Percentiles rank a stretch among this genome's conserved stretches.
These are phyloP conservation scores for Clarias fuscus DNA, from an alignment of 2,797 vertebrate genomes.

Conservation along the genomic window DNA sequence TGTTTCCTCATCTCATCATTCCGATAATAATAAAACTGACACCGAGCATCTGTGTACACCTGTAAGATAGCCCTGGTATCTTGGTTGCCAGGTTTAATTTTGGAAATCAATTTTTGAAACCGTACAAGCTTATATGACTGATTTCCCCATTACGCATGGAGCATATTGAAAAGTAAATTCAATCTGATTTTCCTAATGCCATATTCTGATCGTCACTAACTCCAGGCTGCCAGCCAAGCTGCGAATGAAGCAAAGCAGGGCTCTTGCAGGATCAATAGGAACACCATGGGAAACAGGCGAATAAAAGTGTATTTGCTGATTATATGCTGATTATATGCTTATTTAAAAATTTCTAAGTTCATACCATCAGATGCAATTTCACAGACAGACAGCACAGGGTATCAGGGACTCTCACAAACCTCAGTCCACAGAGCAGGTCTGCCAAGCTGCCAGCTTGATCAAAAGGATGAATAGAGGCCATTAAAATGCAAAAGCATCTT, in stretches of 20 bases:
- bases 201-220: conserved; percentile 1
- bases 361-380: conserved; percentile 31
- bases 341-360: conserved; percentile 26
- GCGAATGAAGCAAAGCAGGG: neutral
- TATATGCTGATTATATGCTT: conserved; percentile 17
- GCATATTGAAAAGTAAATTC: neutral
- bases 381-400: conserved; percentile 1
- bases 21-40: neutral
- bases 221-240: conserved; percentile 22
- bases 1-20: neutral
- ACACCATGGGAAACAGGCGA: conserved; percentile 10
- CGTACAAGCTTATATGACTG: neutral
- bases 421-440: neutral
- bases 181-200: neutral
- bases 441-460: conserved; percentile 8
- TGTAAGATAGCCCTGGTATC: neutral
- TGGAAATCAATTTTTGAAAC: neutral
- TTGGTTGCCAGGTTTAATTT: neutral
- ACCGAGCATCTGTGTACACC: too few relatives aligned
- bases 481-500: conserved; percentile 41
- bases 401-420: conserved; percentile 15
- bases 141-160: neutral
- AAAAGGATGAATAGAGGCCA: conserved; percentile 25
- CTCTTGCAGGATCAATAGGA: conserved; percentile 20
- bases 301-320: conserved; percentile 27